Evolutionary conservation across 2,888 invertebrate genomes (phyloP).

Genomic region (Scaptodrosophila latifasciaeformis): DNA sequence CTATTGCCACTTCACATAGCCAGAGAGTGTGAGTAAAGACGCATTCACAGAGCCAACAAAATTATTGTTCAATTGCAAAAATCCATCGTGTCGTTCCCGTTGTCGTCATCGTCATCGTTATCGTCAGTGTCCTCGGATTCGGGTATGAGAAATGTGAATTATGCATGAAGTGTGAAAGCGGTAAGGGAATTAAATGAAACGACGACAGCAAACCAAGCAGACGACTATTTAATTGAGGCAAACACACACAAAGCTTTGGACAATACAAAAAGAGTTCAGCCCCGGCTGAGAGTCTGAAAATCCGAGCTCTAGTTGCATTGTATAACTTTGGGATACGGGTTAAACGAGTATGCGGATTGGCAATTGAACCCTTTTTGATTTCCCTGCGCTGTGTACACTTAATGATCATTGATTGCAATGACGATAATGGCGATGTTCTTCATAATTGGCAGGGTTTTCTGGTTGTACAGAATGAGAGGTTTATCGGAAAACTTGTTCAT

Average conservation of each 20-base stretch:
- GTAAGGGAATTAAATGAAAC: slow-evolving; percentile 58
- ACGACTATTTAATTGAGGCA: slow-evolving; percentile 11
- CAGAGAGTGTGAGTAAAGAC: neutral
- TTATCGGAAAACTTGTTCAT: slow-evolving; percentile 31
- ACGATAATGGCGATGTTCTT: too few relatives aligned
- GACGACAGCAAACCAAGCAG: slow-evolving; percentile 33
- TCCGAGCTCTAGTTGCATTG: too few relatives aligned
- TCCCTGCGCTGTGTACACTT: too few relatives aligned
- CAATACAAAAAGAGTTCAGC: too few relatives aligned
- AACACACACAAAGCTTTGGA: slow-evolving; percentile 37
- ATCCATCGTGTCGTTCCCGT: slow-evolving; percentile 4
- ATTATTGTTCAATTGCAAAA: slow-evolving; percentile 26
- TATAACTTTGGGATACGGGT: slow-evolving; percentile 39
- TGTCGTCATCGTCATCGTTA: slow-evolving; percentile 15
- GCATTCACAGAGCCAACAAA: neutral
- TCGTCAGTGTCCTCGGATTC: too few relatives aligned
- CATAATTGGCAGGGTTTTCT: too few relatives aligned
- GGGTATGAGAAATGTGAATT: slow-evolving; percentile 63
- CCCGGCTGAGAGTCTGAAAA: too few relatives aligned
- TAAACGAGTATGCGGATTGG: slow-evolving; percentile 62
- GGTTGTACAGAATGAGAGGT: too few relatives aligned
- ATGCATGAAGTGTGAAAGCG: slow-evolving; percentile 67
- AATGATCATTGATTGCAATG: too few relatives aligned
- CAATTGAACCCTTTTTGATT: slow-evolving; percentile 50
- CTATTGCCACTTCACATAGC: neutral